These are phyloP conservation scores for Trematocara nigrifrons DNA, from an alignment of 2,113 vertebrate species.

Conservation along the genomic window DNA sequence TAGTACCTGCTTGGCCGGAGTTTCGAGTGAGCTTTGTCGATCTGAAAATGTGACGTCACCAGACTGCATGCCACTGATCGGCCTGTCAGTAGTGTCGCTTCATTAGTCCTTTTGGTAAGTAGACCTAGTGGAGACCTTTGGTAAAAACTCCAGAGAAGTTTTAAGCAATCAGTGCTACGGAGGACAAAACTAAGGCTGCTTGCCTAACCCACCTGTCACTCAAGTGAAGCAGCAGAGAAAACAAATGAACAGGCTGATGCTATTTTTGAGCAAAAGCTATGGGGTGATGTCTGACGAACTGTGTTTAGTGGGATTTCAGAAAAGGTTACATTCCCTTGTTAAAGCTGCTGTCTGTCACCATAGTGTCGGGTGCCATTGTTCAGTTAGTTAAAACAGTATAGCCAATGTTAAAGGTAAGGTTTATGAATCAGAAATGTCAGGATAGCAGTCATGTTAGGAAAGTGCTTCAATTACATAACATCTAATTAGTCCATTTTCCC, in stretches of 20 bases:
- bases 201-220: not conserved
- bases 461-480: not conserved
- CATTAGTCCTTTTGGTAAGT: not conserved
- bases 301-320: not conserved
- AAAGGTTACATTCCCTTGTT: not conserved
- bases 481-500: not conserved
- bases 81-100: not conserved
- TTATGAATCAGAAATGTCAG: not conserved
- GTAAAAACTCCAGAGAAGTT: rapidly evolving
- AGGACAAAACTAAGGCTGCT: not conserved
- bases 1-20: not conserved
- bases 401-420: not conserved
- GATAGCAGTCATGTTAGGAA: not conserved
- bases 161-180: not conserved
- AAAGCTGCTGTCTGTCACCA: not conserved
- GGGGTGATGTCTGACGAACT: not conserved
- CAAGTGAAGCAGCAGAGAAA: not conserved
- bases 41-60: not conserved
- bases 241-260: not conserved
- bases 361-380: not conserved
- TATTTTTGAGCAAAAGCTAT: not conserved
- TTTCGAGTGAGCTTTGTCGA: not conserved
- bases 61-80: not conserved
- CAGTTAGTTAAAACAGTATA: not conserved
- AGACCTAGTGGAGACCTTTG: not conserved